phyloP scores from a whole-genome alignment of 2,888 invertebrate species.

The Stenodera caucasica region DNA sequence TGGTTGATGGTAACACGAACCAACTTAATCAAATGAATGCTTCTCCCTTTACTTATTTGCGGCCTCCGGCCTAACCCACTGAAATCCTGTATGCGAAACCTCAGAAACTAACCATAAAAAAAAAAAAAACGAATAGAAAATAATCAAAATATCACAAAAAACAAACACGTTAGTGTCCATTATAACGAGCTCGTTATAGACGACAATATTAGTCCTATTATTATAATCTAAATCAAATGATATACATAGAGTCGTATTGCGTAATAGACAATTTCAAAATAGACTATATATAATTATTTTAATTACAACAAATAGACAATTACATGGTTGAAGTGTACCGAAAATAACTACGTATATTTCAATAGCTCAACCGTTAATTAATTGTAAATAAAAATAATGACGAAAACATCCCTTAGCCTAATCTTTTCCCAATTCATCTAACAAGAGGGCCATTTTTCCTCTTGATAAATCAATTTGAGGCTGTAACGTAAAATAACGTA shows the following conservation, averaged over 20 bases:
- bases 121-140: too few relatives aligned
- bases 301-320: slow-evolving; percentile 28
- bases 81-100: slow-evolving; percentile 10
- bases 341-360: slow-evolving; percentile 17
- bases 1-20: slow-evolving; percentile 18
- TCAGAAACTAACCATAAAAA: neutral
- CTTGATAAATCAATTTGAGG: too few relatives aligned
- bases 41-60: slow-evolving; percentile 14
- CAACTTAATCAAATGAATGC: slow-evolving; percentile 22
- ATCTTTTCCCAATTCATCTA: too few relatives aligned
- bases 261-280: neutral
- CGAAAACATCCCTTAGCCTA: too few relatives aligned
- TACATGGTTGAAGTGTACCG: slow-evolving; percentile 25
- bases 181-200: too few relatives aligned
- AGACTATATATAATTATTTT: slow-evolving; percentile 25
- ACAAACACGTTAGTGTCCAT: too few relatives aligned
- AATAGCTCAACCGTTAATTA: neutral
- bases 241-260: neutral
- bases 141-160: too few relatives aligned
- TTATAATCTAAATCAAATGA: neutral
- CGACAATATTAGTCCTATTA: too few relatives aligned
- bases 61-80: slow-evolving; percentile 11
- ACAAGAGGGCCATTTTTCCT: too few relatives aligned
- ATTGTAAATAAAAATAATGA: neutral
- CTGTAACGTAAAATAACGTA: too few relatives aligned